Conservation (phyloP, 2,113 vertebrate species). For the Mirounga angustirostris region DNA sequence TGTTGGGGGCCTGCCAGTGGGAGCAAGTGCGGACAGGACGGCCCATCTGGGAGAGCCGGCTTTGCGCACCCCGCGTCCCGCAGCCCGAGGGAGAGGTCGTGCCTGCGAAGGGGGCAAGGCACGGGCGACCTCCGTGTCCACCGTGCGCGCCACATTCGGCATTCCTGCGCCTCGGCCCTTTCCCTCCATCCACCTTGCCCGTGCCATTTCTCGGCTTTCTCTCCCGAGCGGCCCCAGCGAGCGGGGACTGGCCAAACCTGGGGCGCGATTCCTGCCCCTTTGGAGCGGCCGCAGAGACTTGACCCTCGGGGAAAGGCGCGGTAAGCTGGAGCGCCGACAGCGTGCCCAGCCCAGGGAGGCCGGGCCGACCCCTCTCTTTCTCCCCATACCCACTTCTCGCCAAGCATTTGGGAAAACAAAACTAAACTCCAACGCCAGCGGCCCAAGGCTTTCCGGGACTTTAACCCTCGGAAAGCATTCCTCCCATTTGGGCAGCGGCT, state of each 20-base stretch:
- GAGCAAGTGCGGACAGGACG: neutral
- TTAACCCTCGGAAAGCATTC: neutral
- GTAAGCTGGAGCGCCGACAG: fast-evolving
- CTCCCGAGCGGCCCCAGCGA: fast-evolving
- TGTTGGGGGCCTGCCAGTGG: fast-evolving
- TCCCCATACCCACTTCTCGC: neutral
- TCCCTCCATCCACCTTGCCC: too few species aligned
- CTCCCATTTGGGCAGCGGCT: neutral
- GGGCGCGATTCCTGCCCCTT: neutral
- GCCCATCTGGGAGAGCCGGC: fast-evolving
- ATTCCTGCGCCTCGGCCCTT: neutral
- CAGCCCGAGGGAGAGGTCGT: neutral
- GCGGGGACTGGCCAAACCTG: neutral
- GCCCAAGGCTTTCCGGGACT: neutral
- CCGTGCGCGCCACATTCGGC: fast-evolving
- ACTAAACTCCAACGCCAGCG: fast-evolving
- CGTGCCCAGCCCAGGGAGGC: fast-evolving
- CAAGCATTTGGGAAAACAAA: neutral
- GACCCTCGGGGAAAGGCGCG: neutral
- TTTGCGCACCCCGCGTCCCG: neutral
- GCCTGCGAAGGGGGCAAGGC: neutral
- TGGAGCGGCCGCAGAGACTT: neutral
- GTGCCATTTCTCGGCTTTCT: too few species aligned
- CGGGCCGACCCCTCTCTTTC: neutral
- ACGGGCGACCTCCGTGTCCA: fast-evolving